phyloP scores from a whole-genome alignment of 2,113 vertebrate genomes.

The Oryzias melastigma region DNA sequence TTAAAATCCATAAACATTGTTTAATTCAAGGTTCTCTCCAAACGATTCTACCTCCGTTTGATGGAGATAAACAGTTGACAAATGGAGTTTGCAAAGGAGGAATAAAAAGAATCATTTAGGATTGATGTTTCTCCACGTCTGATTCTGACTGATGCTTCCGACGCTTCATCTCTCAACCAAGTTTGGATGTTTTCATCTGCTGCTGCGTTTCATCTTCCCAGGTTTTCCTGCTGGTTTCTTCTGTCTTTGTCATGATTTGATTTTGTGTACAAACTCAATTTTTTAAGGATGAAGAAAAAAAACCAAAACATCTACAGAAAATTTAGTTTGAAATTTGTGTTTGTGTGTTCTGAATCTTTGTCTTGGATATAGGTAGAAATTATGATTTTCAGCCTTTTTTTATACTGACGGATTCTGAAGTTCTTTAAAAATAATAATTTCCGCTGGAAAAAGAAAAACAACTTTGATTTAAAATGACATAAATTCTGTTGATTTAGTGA shows the following conservation, averaged over 20 bases:
- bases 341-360: neutral
- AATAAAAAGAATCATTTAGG: conserved; percentile 1
- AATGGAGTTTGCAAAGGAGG: conserved; percentile 1
- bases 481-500: too few species aligned
- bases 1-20: too few species aligned
- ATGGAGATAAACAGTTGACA: conserved; percentile 11
- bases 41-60: too few species aligned
- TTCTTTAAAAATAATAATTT: too few species aligned
- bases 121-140: conserved; percentile 12
- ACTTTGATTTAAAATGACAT: too few species aligned
- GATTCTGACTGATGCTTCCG: conserved; percentile 2
- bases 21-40: too few species aligned
- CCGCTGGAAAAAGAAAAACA: too few species aligned
- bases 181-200: conserved; percentile 11
- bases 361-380: too few species aligned
- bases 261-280: neutral
- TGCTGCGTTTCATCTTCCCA: neutral
- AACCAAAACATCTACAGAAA: neutral
- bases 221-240: conserved; percentile 1
- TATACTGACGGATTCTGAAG: too few species aligned
- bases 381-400: too few species aligned
- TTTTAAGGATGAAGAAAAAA: conserved; percentile 2
- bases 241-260: conserved; percentile 1
- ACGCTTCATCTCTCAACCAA: conserved; percentile 3
- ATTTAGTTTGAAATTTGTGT: neutral